These are phyloP conservation scores for Mactra quadrangularis DNA, from an alignment of 1,140 invertebrate species.

Conservation along the genomic window DNA sequence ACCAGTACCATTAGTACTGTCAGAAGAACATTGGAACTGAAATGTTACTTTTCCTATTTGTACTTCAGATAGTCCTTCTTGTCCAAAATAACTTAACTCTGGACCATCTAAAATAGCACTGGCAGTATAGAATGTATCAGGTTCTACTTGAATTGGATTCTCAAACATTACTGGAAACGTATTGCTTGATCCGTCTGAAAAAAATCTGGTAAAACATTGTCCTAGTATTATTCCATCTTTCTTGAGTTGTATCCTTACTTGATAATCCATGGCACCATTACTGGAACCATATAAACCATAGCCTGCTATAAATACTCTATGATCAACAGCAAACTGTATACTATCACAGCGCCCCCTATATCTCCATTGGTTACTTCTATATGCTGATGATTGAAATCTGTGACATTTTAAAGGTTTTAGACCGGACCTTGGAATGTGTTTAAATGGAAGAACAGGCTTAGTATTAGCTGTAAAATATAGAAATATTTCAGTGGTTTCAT, in stretches of 20 bases:
- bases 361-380: constrained; percentile 97
- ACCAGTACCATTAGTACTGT: constrained; percentile 95
- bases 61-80: constrained; percentile 90
- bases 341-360: constrained; percentile 94
- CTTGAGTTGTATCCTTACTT: constrained; percentile 91
- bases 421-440: constrained; percentile 91
- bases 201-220: constrained; percentile 90
- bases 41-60: constrained; percentile 90
- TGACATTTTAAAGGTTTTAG: constrained; percentile 95
- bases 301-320: constrained; percentile 92
- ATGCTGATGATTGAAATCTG: constrained; percentile 97
- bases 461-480: constrained; percentile 89
- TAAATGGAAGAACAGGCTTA: constrained; percentile 93
- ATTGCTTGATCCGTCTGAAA: constrained; percentile 90
- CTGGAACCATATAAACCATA: constrained; percentile 95
- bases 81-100: constrained; percentile 95
- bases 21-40: constrained; percentile 94
- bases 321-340: constrained; percentile 93
- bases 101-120: constrained; percentile 92
- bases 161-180: constrained; percentile 94
- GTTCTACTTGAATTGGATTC: constrained; percentile 92
- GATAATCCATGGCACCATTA: constrained; percentile 92
- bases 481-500: constrained; percentile 91
- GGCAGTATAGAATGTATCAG: constrained; percentile 93
- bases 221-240: constrained; percentile 90